These are phyloP conservation scores for Tetramorium parvispinum DNA, from an alignment of 1,140 invertebrate species.

Conservation along the genomic window DNA sequence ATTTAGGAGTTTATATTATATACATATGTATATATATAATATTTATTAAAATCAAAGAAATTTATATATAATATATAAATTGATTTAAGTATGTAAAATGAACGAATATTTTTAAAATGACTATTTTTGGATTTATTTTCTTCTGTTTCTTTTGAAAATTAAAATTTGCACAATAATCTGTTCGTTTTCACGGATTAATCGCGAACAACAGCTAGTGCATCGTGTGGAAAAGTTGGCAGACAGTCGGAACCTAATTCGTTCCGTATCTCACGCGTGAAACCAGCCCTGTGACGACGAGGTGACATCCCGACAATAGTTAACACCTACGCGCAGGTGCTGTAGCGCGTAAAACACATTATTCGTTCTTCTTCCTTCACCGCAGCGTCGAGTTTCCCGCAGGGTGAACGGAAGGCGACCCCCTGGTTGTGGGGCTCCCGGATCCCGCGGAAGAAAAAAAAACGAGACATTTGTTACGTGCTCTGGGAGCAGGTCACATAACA, in stretches of 20 bases:
- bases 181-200: constrained; percentile 52
- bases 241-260: constrained; percentile 79
- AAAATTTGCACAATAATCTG: neutral
- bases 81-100: neutral
- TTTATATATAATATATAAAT: too few relatives aligned
- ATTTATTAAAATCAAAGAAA: too few relatives aligned
- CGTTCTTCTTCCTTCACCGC: constrained; percentile 44
- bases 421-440: neutral
- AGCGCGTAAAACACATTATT: constrained; percentile 72
- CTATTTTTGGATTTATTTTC: too few relatives aligned
- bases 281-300: constrained; percentile 77
- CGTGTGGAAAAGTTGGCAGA: constrained; percentile 53
- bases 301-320: constrained; percentile 77
- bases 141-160: neutral
- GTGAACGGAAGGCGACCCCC: constrained; percentile 41
- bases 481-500: neutral
- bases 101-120: neutral
- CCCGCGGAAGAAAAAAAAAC: neutral
- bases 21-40: neutral
- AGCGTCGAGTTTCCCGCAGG: constrained; percentile 66
- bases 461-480: constrained; percentile 18
- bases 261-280: constrained; percentile 77
- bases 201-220: constrained; percentile 33
- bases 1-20: neutral
- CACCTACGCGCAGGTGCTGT: constrained; percentile 72